Base-by-base conservation (phyloP, 2,113 vertebrate genomes). In the Ranitomeya imitator region DNA sequence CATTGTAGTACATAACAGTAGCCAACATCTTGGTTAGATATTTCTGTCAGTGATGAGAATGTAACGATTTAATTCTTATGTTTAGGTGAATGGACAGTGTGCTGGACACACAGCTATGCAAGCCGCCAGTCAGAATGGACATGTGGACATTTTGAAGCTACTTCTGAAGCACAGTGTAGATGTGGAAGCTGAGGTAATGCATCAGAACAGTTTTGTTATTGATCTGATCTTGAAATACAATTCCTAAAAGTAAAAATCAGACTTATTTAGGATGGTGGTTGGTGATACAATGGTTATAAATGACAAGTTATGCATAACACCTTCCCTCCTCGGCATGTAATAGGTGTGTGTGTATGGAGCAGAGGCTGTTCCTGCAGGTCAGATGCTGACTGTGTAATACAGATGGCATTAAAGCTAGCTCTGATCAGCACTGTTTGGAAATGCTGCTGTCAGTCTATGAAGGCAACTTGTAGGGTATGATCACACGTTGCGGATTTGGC, bases 101-200 rank as follows among this genome's bases (percentile, higher is more conserved):
- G 98, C 98, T 91, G 98, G 98, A 90, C 98, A 99, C 93, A 99
- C 98, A 87, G 98, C 98, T 23, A 98, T 99, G 98, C 98, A 99
- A 93, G 98, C 98, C 26, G 98, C 98, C 86, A 99, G 98, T 95
- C 98, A 99, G 91, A 99, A 99, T 7, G 98, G 98, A 90, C 98
- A 99, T 5, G 98, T 99, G 0, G 98, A 99, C 71, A 98, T 99
- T 88, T 94, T 99, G 86, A 99, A 99, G 92, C 94, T 99, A 91
- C 97, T 99, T 90, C 96, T 99, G 89, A 99, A 99, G 90, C 97
- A 99, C 93, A 99, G 93, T 0, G 98, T 99, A 91, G 98, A 99
- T 95, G 95, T 99, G 74, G 98, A 99, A 94, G 98, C 98, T 61
- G 98, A 99, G 98, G 98, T 99, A 95, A 89, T 71, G 21, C 2